phyloP scores from a whole-genome alignment of 2,113 vertebrate species.

The Gallinago undulata region DNA sequence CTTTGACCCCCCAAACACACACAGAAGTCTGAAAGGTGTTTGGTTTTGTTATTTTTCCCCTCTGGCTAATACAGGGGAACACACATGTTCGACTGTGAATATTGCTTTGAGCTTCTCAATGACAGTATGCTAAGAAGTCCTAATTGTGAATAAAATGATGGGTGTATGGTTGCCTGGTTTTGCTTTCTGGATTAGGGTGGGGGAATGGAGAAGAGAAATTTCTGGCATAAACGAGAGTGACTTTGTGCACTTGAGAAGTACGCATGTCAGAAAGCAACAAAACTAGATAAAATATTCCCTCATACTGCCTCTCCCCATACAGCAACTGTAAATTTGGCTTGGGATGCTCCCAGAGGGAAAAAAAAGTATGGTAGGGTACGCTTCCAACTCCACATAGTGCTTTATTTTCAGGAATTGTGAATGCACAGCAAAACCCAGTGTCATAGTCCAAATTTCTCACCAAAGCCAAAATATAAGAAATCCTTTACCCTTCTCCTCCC shows the following conservation, averaged over 20 bases:
- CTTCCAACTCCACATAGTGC: background rate
- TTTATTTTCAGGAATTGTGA: background rate
- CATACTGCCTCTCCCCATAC: background rate
- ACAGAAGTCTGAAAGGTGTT: background rate
- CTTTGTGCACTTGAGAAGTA: background rate
- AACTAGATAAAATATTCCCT: background rate
- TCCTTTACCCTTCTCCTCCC: background rate
- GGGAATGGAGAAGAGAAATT: background rate
- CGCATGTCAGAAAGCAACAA: background rate
- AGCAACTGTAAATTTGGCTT: background rate
- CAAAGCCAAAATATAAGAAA: background rate
- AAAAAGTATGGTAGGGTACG: background rate
- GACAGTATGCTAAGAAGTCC: background rate
- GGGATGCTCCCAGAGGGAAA: background rate
- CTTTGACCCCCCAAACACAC: background rate
- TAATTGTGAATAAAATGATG: background rate
- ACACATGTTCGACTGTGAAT: background rate
- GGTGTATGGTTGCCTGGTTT: background rate
- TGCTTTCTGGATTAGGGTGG: background rate
- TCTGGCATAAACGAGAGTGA: background rate
- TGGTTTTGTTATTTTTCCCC: rapidly evolving
- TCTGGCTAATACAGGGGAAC: background rate
- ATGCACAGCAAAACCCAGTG: background rate
- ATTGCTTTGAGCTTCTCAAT: background rate
- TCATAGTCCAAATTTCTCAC: background rate